Evolutionary conservation across 2,113 vertebrate species (phyloP).

Genomic region (Trogon melanurus): DNA sequence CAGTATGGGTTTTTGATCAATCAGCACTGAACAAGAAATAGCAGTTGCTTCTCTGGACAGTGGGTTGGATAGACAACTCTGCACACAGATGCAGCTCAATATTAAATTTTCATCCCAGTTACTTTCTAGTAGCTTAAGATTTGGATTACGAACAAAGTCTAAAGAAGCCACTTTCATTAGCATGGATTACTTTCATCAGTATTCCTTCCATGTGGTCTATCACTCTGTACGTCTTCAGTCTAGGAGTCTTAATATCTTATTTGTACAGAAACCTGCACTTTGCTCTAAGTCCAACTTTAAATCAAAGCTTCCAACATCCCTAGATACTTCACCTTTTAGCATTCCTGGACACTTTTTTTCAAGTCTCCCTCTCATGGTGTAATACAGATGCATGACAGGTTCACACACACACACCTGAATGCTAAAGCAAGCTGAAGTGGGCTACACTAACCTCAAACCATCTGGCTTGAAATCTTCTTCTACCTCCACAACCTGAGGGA

Average conservation of each 20-base stretch:
- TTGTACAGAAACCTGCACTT: background rate
- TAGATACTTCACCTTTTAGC: background rate
- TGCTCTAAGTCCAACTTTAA: background rate
- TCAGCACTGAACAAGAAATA: background rate
- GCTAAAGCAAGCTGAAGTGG: background rate
- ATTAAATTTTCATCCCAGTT: background rate
- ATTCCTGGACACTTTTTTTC: background rate
- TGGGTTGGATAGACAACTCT: background rate
- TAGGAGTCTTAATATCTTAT: background rate
- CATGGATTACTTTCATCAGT: background rate
- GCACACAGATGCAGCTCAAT: background rate
- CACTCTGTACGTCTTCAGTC: background rate
- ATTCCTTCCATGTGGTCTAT: background rate
- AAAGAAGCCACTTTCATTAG: background rate
- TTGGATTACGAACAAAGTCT: background rate
- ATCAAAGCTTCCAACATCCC: background rate
- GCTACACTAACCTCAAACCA: background rate
- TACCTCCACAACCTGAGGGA: background rate
- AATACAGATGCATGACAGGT: fast-evolving
- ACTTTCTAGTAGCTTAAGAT: background rate
- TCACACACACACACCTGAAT: background rate
- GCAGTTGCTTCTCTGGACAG: background rate
- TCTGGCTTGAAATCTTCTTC: background rate
- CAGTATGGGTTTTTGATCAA: background rate
- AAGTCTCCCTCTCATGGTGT: background rate